Evolutionary conservation across 2,888 invertebrate species (phyloP).

Genomic region (Agonopterix alstromeriana): DNA sequence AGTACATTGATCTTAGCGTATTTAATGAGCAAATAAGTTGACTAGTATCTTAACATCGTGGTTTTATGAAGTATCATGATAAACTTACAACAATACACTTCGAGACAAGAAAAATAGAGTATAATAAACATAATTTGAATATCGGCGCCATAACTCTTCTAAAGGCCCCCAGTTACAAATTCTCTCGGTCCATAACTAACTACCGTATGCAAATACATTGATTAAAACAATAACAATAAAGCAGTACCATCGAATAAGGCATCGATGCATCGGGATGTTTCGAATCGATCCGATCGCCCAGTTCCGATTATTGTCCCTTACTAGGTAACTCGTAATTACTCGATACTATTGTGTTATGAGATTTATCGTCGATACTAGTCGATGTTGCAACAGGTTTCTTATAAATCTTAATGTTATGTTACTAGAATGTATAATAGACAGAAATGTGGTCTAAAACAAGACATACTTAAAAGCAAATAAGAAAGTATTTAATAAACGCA

Average conservation of each 20-base stretch:
- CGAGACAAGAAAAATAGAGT: background rate
- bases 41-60: background rate
- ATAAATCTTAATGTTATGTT: constrained; percentile 6
- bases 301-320: constrained; percentile 63
- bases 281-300: constrained; percentile 45
- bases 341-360: constrained; percentile 48
- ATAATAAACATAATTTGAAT: constrained; percentile 9
- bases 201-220: constrained; percentile 52
- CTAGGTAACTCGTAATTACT: constrained; percentile 64
- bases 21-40: too few species aligned
- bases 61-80: background rate
- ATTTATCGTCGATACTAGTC: constrained; percentile 40
- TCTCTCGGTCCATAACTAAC: constrained; percentile 24
- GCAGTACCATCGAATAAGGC: constrained; percentile 59
- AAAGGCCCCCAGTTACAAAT: constrained; percentile 18
- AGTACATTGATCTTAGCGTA: too few species aligned
- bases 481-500: too few species aligned
- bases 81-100: background rate
- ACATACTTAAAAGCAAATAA: too few species aligned
- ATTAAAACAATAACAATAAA: constrained; percentile 64
- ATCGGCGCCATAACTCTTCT: constrained; percentile 16
- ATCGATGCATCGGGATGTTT: constrained; percentile 44
- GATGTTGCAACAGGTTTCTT: constrained; percentile 8
- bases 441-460: too few species aligned
- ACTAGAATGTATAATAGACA: background rate